Conservation (phyloP, 2,888 invertebrate species). For the Netelia fuscicornis region DNA sequence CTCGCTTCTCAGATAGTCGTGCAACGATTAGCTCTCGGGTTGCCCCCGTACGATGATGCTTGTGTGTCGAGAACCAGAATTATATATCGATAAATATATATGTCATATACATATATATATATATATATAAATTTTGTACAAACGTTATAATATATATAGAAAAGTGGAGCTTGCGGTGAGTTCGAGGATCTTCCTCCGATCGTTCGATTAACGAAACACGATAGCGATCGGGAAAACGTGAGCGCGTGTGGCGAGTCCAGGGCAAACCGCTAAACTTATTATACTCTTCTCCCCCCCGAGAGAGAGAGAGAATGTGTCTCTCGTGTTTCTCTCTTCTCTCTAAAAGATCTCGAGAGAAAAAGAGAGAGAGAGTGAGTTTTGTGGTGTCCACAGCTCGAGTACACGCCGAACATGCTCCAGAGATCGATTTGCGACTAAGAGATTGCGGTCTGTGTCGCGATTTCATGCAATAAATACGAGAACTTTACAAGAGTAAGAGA, state of each 20-base stretch:
- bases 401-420: slow-evolving; percentile 48
- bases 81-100: background rate
- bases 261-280: slow-evolving; percentile 34
- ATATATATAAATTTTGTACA: background rate
- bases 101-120: background rate
- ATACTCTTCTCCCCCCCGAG: background rate
- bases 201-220: slow-evolving; percentile 67
- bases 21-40: slow-evolving; percentile 54
- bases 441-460: slow-evolving; percentile 31
- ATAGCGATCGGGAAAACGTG: slow-evolving; percentile 63
- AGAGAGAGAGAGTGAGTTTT: background rate
- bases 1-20: slow-evolving; percentile 57
- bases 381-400: slow-evolving; percentile 19
- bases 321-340: slow-evolving; percentile 5
- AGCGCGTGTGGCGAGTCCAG: slow-evolving; percentile 34
- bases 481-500: slow-evolving; percentile 20
- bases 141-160: background rate
- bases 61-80: slow-evolving; percentile 34
- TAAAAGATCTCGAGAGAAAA: background rate
- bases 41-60: slow-evolving; percentile 24
- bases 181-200: slow-evolving; percentile 59
- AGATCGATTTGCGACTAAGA: slow-evolving; percentile 62
- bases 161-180: slow-evolving; percentile 22
- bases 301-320: background rate
- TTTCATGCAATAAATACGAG: slow-evolving; percentile 42